These are phyloP conservation scores for Pristionchus entomophagus DNA, from an alignment of 2,888 invertebrate species.

Conservation along the genomic window DNA sequence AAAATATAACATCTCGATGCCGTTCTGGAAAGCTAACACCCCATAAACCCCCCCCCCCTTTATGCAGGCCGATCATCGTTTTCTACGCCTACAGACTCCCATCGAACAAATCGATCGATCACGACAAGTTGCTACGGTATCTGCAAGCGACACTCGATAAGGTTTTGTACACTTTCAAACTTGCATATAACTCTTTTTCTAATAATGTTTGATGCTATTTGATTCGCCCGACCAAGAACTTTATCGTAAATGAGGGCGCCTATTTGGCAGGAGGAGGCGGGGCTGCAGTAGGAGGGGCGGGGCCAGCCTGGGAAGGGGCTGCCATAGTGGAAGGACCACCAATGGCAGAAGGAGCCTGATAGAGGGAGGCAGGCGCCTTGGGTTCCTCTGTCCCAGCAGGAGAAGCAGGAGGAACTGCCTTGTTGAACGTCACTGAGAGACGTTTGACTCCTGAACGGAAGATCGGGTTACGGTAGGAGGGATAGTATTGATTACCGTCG, in stretches of 20 bases:
- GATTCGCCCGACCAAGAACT: neutral
- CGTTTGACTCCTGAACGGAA: slow-evolving; percentile 34
- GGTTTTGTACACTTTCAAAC: too few species aligned
- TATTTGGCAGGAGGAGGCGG: neutral
- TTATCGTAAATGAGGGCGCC: neutral
- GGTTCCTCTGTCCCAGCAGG: neutral
- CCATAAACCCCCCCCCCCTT: neutral
- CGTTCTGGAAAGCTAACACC: neutral
- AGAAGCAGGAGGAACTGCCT: slow-evolving; percentile 18
- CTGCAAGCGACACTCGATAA: slow-evolving; percentile 61
- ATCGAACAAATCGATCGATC: slow-evolving; percentile 85
- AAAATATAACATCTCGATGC: neutral
- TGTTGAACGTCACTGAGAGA: neutral
- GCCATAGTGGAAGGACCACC: neutral
- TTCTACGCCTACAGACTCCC: slow-evolving; percentile 94
- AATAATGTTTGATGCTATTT: neutral
- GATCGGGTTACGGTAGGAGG: neutral
- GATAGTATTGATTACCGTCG: slow-evolving; percentile 20
- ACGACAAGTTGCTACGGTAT: slow-evolving; percentile 84
- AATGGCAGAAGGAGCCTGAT: neutral
- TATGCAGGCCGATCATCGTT: slow-evolving; percentile 89
- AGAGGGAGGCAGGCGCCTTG: neutral
- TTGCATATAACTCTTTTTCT: too few species aligned
- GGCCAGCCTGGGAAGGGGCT: neutral
- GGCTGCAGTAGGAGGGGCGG: neutral